Conservation (phyloP, 2,113 vertebrate species). For the Lonchura striata region DNA sequence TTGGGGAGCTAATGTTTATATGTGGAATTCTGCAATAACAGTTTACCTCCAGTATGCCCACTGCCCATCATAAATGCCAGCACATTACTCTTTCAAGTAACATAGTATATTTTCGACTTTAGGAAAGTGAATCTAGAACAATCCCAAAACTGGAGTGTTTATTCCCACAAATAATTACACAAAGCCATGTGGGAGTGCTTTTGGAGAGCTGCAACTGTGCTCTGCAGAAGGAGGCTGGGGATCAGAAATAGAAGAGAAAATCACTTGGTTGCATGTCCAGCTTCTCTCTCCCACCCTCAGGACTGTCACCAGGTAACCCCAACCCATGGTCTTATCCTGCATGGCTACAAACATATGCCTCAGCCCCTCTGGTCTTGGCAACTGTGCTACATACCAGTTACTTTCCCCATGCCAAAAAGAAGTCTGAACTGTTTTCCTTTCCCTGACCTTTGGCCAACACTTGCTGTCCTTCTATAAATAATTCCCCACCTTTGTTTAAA, state of each 20-base stretch:
- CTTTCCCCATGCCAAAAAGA: not conserved
- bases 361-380: not conserved
- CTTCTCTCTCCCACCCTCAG: not conserved
- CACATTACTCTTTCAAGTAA: not conserved
- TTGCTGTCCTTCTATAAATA: conserved; percentile 22
- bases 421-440: conserved; percentile 10
- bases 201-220: not conserved
- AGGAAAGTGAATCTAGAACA: not conserved
- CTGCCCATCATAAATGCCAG: not conserved
- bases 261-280: not conserved
- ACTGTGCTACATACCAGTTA: not conserved
- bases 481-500: conserved; percentile 60
- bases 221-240: not conserved
- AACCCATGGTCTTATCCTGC: not conserved
- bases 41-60: not conserved
- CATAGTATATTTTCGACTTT: not conserved
- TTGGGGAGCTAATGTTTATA: not conserved
- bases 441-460: conserved; percentile 45
- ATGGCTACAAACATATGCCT: not conserved
- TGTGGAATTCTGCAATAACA: not conserved
- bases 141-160: not conserved
- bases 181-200: not conserved
- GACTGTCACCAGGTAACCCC: not conserved
- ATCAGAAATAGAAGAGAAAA: not conserved
- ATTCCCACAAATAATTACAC: not conserved